phyloP scores from a whole-genome alignment of 2,888 invertebrate species.

The Macrophya alboannulata region DNA sequence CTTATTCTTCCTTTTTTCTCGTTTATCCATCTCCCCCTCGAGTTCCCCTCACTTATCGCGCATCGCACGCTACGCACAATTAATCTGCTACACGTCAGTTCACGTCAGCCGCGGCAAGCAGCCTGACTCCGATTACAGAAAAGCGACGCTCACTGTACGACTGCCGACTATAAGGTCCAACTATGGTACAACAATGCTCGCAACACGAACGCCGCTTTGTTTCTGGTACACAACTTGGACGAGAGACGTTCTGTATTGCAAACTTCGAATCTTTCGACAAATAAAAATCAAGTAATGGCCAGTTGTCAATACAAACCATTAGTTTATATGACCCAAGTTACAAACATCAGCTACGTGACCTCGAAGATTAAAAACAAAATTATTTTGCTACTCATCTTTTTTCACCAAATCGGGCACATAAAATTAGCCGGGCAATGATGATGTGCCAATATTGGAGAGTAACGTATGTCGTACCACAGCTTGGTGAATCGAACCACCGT shows the following conservation, averaged over 20 bases:
- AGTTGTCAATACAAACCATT: not conserved
- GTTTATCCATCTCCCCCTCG: conserved; percentile 56
- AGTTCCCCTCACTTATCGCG: conserved; percentile 51
- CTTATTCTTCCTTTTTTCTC: conserved; percentile 59
- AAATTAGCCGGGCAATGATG: not conserved
- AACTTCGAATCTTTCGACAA: not conserved
- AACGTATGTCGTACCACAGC: not conserved
- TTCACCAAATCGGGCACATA: not conserved
- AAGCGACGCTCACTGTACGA: conserved; percentile 49
- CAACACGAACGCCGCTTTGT: conserved; percentile 39
- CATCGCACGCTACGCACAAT: conserved; percentile 56
- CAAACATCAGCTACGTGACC: not conserved
- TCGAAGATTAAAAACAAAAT: not conserved
- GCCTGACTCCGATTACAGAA: conserved; percentile 55
- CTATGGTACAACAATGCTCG: conserved; percentile 45
- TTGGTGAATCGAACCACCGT: not conserved
- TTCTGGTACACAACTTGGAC: conserved; percentile 24
- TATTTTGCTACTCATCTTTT: not conserved
- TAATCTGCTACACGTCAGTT: conserved; percentile 55
- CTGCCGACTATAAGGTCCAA: conserved; percentile 36
- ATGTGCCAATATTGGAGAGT: not conserved
- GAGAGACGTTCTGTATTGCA: not conserved
- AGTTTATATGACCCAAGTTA: not conserved
- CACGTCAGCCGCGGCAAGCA: conserved; percentile 50
- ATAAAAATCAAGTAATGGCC: conserved; percentile 16